Conservation (phyloP, 2,797 vertebrate genomes). For the Galago senegalensis region DNA sequence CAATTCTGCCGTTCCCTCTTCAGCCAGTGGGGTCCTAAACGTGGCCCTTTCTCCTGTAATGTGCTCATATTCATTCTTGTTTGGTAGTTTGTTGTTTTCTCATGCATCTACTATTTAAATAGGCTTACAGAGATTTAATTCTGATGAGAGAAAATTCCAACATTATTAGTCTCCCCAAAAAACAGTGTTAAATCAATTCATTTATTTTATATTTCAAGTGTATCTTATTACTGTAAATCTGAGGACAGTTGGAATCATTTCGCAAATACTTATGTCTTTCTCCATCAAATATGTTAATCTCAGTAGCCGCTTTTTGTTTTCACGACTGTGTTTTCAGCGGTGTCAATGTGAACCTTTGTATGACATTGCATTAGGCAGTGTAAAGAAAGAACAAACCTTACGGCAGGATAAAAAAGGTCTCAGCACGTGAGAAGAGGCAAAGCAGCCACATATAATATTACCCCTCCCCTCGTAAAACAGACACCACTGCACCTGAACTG, state of each 20-base stretch:
- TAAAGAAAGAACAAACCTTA: background rate
- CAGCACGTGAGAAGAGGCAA: background rate
- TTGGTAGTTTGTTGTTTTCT: background rate
- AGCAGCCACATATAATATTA: accelerated
- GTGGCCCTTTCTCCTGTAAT: accelerated
- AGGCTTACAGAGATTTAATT: background rate
- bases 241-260: background rate
- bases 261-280: background rate
- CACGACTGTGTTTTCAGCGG: background rate
- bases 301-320: background rate
- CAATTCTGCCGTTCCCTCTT: background rate
- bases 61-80: background rate
- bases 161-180: background rate
- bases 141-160: background rate
- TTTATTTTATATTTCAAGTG: background rate
- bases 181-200: background rate
- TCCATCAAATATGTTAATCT: background rate
- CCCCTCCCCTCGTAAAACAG: accelerated
- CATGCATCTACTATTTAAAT: background rate
- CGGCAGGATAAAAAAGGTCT: accelerated
- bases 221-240: background rate
- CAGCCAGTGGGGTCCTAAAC: background rate
- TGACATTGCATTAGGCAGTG: accelerated
- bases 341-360: background rate
- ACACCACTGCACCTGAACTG: accelerated